Evolutionary conservation across 2,113 vertebrate species (phyloP), one percentile per base, ranked within the genome.

Genomic region (Cervus canadensis): DNA sequence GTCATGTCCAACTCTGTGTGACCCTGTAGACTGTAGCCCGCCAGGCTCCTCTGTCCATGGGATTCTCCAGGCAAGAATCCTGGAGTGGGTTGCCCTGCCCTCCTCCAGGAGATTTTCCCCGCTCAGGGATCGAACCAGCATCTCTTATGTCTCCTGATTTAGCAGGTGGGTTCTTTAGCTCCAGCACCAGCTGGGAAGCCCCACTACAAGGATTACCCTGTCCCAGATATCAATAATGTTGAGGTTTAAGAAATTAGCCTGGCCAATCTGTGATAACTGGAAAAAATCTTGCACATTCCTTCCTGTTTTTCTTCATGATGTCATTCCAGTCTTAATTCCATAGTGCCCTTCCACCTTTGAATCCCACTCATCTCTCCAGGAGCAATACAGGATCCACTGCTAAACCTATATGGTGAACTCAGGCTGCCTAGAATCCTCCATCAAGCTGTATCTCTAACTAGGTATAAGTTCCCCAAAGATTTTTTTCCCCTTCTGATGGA

Each of bases 221-320:
- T 8, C 7, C 50, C n/a, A 89, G 81, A 43, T 54, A 26, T 56
- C 10, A 60, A 5, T 6, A 16, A 7, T 40, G 5, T 1, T 74
- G 30, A 64, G 3, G 25, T 64, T 71, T 59, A 89, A 91, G n/a
- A 78, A 93, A 76, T 74, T 59, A 93, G 28, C 54, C 54, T 54
- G 71, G 28, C 10, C 36, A 12, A 17, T 36, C 30, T 76, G 23
- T 40, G 40, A 15, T 26, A n/a, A 7, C 10, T 56, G 16, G 36
- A 26, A 30, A 81, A 88, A 62, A 14, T 13, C 57, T 91, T 59
- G 12, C 17, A 26, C 2, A 26, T 84, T 95, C 9, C 12, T 45
- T 74, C 25, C 40, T 52, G 15, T 30, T 2, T 26, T 85, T 85
- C 23, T 60, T 30, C n/a, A 67, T 17, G 40, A 62, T 16, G 15